Evolutionary conservation across 2,113 vertebrate species (phyloP), one percentile per base, ranked within the genome.

Genomic region (Pomatorhinus ruficollis): DNA sequence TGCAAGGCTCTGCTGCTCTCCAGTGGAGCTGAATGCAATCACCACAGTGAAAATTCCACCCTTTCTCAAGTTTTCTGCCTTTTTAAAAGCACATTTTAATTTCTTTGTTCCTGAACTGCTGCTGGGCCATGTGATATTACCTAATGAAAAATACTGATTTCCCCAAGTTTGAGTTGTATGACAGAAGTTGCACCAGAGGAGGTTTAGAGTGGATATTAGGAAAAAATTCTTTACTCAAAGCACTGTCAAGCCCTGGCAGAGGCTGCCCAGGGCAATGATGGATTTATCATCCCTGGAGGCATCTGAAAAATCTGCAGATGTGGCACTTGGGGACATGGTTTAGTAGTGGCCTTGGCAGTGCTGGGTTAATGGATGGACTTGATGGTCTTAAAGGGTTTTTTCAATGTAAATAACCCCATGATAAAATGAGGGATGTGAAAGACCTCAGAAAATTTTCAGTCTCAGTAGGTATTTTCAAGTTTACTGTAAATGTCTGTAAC

Each of bases 1-100:
- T 16, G 25, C 50, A 71, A 94, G 33, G 5, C 86, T 93, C 89
- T 94, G 4, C 89, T 91, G 96, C 95, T 92, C 96, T 93, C 90
- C 87, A 93, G 93, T 94, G 96, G 95, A 89, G 78, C 81, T 35
- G 4, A 68, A 22, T 8, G 68, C 65, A 53, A 63, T 31, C 64
- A 35, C 49, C 11, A 3, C 28, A 14, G 52, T 5, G 40, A 7
- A 23, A 44, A 31, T 37, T n/a, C 15, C 30, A 24, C 16, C 40
- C 15, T 13, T 71, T 61, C 40, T 68, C 28, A 45, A 49, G 71
- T 33, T 50, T 72, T 61, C 21, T 69, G 12, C 23, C 10, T n/a
- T 53, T 91, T 81, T 20, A 1, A 27, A n/a, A 56, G 49, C 16
- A 15, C 12, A 35, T 65, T 79, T 79, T 8, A 6, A 3, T 28